Conservation (phyloP, 2,888 invertebrate genomes). For the Xestia sexstrigata region DNA sequence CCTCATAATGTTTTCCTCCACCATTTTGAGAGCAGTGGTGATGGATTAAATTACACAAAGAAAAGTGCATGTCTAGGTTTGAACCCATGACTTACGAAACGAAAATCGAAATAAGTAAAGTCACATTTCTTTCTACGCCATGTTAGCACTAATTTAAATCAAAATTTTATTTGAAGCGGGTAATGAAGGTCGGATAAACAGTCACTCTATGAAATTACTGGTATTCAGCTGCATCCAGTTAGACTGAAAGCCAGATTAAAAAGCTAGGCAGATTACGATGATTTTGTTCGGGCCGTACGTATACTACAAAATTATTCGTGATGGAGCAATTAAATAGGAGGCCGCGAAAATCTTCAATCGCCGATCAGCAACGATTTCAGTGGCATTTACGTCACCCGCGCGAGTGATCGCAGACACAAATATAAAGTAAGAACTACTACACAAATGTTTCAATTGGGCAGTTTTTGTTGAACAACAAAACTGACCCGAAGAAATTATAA, state of each 20-base stretch:
- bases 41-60: background rate
- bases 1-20: background rate
- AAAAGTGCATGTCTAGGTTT: background rate
- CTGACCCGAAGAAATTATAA: background rate
- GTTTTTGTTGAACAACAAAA: background rate
- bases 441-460: background rate
- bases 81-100: background rate
- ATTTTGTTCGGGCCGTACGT: no score
- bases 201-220: background rate
- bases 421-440: slow-evolving; percentile 15
- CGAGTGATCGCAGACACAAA: slow-evolving; percentile 28
- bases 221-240: background rate
- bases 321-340: slow-evolving; percentile 3
- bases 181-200: no score
- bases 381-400: slow-evolving; percentile 32
- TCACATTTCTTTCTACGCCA: no score
- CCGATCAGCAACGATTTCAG: slow-evolving; percentile 7
- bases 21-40: background rate
- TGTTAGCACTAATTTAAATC: no score
- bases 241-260: background rate
- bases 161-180: no score
- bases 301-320: background rate
- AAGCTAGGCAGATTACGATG: background rate
- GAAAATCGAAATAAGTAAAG: background rate
- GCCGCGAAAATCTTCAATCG: background rate